These are phyloP conservation scores for Bellardia bayeri DNA, from an alignment of 2,888 invertebrate genomes.

Conservation along the genomic window DNA sequence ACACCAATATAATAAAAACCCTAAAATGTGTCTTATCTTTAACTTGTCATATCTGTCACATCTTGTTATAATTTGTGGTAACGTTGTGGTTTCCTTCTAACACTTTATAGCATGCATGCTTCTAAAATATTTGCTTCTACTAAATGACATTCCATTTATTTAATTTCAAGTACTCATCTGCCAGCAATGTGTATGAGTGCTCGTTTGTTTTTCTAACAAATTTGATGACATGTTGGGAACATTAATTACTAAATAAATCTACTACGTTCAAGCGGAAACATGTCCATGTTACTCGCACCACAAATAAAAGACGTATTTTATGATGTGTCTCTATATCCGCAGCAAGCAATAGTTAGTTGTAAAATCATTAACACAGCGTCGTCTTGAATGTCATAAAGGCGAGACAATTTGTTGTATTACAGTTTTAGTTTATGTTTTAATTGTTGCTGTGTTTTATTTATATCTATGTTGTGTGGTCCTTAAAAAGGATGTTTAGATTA, in stretches of 20 bases:
- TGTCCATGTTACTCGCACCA: neutral
- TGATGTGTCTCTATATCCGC: neutral
- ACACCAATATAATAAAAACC: neutral
- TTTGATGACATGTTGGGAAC: constrained; percentile 39
- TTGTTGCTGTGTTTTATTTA: constrained; percentile 26
- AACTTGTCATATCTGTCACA: neutral
- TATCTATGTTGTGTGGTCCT: constrained; percentile 23
- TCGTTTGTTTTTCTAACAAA: neutral
- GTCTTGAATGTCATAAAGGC: constrained; percentile 16
- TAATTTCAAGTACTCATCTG: constrained; percentile 47
- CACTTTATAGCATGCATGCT: neutral
- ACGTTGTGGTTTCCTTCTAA: neutral
- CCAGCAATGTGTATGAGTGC: constrained; percentile 29
- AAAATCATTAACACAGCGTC: constrained; percentile 60
- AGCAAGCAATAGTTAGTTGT: constrained; percentile 22
- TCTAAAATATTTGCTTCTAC: neutral
- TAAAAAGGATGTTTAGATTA: constrained; percentile 34
- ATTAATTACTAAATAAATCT: constrained; percentile 52
- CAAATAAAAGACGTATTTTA: neutral
- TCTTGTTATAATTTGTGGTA: constrained; percentile 9
- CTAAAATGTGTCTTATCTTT: neutral
- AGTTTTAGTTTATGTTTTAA: constrained; percentile 25
- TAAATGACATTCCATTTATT: neutral
- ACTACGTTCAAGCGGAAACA: constrained; percentile 2
- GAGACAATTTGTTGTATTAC: constrained; percentile 25